Base-by-base conservation (phyloP, 2,113 vertebrate species). In the Gnathonemus longibarbis region DNA sequence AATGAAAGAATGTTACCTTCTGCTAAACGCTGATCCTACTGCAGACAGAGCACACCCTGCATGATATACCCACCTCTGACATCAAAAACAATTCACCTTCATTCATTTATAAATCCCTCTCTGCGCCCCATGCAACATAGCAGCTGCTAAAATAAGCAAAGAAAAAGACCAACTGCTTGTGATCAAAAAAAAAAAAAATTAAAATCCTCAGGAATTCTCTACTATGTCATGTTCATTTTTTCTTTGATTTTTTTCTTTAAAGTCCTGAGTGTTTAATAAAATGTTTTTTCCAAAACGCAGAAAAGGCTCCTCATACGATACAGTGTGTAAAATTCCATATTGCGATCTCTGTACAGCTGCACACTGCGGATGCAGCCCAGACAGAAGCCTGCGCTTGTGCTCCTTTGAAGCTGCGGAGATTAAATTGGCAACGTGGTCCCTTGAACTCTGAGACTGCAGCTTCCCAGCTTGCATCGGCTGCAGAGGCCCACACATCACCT, bases 221-320 rank as follows among this genome's bases (percentile, higher is more conserved):
- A 52, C 77, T 89, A 52, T 9, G 94, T 93, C 95, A 90, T 93
- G 94, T 94, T 95, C 92, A 95, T 94, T 94, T 92, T 91, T 90
- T 91, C 91, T 89, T 83, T 89, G 27, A 35, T 96, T 93, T 91
- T 97, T 90, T 70, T 49, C 96, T 93, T 92, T 97, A 96, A 93
- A 92, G 98, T 99, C 98, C 98, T 99, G 98, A 99, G 98, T 97
- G 97, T 96, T 96, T 97, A 96, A 97, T 96, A 96, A 93, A 98
- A 97, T 94, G 91, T 95, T 92, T 96, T 92, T 95, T 96, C 95
- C 48, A 96, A 77, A 97, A 94, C 97, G 95, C 92, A 93, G 77
- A 95, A 96, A 97, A 70, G 92, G 95, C 77, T 89, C 39, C 24
- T 91, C 45, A 85, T 89, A 84, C 83, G 74, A 58, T 96, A 97